Conservation (phyloP, 2,797 vertebrate species). For the Thripadectes ignobilis region DNA sequence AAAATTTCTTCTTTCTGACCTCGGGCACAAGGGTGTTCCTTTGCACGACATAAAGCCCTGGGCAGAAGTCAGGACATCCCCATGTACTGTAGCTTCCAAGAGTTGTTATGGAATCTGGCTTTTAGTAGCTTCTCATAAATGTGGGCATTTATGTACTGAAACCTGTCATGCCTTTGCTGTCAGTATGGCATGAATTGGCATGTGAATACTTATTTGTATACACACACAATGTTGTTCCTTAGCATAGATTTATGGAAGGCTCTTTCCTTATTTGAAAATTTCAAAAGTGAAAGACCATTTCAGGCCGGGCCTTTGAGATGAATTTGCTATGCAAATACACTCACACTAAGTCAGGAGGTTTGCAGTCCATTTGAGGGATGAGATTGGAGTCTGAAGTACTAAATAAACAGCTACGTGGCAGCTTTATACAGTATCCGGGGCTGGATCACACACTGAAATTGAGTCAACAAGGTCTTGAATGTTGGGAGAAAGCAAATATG, state of each 20-base stretch:
- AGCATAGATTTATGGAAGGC: background rate
- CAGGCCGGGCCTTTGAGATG: background rate
- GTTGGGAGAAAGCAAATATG: conserved; percentile 28
- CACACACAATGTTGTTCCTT: background rate
- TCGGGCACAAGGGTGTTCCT: background rate
- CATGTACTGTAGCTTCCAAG: background rate
- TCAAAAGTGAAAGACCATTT: background rate
- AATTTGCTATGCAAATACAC: background rate
- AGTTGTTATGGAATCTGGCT: background rate
- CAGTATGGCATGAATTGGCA: background rate
- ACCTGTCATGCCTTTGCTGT: background rate
- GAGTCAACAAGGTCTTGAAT: conserved; percentile 38
- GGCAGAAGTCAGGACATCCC: background rate
- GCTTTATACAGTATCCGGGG: background rate
- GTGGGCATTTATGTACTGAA: background rate
- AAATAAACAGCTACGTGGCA: conserved; percentile 33
- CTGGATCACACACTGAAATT: background rate
- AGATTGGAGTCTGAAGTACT: conserved; percentile 28
- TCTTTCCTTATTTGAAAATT: background rate
- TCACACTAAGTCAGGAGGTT: background rate
- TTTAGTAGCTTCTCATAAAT: background rate
- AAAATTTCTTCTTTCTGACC: background rate
- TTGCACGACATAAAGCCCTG: background rate
- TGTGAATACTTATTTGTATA: background rate
- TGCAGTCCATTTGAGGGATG: conserved; percentile 1